Evolutionary conservation across 2,113 vertebrate species (phyloP), one percentile per base, ranked within the genome.

Genomic region (Martes martes): DNA sequence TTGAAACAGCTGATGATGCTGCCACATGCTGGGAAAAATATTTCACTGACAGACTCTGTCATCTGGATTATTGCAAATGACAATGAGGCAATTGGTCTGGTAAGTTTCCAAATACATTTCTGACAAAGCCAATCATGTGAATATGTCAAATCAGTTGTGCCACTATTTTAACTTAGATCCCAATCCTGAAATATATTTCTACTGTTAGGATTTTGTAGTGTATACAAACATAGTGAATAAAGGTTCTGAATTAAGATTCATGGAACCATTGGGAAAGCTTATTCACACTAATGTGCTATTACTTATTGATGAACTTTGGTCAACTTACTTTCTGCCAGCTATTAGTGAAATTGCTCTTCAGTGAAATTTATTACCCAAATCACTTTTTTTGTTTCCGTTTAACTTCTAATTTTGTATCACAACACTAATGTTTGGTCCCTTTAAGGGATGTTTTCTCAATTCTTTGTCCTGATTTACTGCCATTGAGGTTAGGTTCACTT

Each of bases 241-340:
- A 87, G 6, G 86, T 55, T 87, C 69, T 89, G n/a, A 91, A 67
- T 45, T 63, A 94, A 94, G 63, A 93, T 94, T 96, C 85, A 39
- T 63, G 55, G 24, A 73, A 14, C 69, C 59, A 2, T 57, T 50
- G 65, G 76, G 79, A 91, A 95, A 79, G 10, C 11, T 88, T 82
- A 73, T 47, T 94, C 1, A 65, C 85, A 69, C 7, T 67, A 97
- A 91, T 18, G 19, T 31, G 36, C 21, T 73, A 15, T 67, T 86
- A 95, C n/a, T 93, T 88, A 73, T 36, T 93, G 89, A 97, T 67
- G 71, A 95, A 36, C 31, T 63, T 87, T 90, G 76, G 19, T 88
- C 93, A 95, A 7, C 39, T 93, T 89, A 86, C 39, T 39, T 94
- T 95, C 91, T 87, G 89, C 28, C 67, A 86, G 24, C 82, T 91